Conservation (phyloP, 2,113 vertebrate species). For the Ailuropoda melanoleuca region DNA sequence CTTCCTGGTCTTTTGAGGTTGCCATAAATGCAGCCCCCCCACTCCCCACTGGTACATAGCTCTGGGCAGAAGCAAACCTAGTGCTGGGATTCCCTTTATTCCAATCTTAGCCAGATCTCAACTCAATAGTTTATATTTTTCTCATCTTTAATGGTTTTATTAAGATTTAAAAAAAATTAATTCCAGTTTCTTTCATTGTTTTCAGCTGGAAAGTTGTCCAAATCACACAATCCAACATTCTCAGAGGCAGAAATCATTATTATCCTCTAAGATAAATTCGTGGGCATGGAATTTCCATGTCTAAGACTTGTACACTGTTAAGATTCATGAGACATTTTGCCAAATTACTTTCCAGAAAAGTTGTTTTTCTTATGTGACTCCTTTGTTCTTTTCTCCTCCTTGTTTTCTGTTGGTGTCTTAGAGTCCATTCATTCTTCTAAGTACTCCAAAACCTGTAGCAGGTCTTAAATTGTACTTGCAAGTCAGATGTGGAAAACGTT, state of each 20-base stretch:
- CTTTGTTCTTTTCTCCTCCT: not conserved
- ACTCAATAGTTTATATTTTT: not conserved
- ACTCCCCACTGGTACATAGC: no score
- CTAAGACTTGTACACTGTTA: not conserved
- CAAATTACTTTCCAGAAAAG: not conserved
- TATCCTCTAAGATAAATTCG: not conserved
- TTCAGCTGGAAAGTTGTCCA: not conserved
- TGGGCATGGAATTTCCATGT: not conserved
- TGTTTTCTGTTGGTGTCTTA: not conserved
- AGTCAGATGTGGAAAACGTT: not conserved
- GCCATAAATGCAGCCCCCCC: not conserved
- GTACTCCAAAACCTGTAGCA: not conserved
- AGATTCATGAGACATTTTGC: not conserved
- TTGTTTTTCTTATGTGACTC: not conserved
- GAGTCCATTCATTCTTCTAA: not conserved
- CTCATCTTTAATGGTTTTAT: not conserved
- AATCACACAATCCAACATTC: not conserved
- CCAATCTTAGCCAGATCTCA: not conserved
- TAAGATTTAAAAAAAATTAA: not conserved
- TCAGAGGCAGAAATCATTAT: not conserved
- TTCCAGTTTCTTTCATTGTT: not conserved
- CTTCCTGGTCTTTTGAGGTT: not conserved
- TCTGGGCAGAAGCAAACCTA: not conserved
- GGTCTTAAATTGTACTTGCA: conserved; percentile 9
- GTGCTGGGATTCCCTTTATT: not conserved